phyloP scores from a whole-genome alignment of 2,888 invertebrate species.

The Pollenia angustigena region DNA sequence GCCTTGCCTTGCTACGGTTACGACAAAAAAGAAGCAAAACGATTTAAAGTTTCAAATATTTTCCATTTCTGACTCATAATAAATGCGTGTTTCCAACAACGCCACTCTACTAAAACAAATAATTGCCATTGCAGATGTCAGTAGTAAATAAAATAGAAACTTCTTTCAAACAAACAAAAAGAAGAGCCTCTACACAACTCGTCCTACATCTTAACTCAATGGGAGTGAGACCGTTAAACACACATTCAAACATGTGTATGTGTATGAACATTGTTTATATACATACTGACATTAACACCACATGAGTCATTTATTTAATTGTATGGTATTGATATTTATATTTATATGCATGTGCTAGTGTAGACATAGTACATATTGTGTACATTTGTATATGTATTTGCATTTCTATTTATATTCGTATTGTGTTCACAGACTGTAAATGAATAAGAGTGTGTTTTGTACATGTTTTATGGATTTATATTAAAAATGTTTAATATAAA shows the following conservation, averaged over 20 bases:
- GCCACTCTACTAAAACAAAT: constrained; percentile 35
- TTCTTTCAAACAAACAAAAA: constrained; percentile 15
- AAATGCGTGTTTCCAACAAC: constrained; percentile 3
- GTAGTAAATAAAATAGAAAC: constrained; percentile 56
- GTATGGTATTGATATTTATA: constrained; percentile 24
- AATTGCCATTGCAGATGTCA: constrained; percentile 65
- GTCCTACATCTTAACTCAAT: background rate
- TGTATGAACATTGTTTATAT: constrained; percentile 9
- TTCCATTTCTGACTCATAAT: constrained; percentile 27
- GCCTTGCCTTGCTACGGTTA: background rate
- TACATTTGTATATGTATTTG: background rate
- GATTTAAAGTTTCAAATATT: background rate
- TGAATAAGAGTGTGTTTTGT: background rate
- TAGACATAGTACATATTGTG: background rate
- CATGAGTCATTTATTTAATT: constrained; percentile 53
- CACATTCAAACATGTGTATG: background rate
- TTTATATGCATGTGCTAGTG: background rate
- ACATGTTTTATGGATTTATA: constrained; percentile 47
- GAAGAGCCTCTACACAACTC: constrained; percentile 8
- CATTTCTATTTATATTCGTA: constrained; percentile 5
- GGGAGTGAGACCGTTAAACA: background rate
- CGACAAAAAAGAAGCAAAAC: background rate
- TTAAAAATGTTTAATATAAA: constrained; percentile 42
- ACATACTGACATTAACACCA: constrained; percentile 31
- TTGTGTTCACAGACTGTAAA: background rate